Percentiles rank a stretch among this genome's conserved stretches.
Evolutionary conservation across 2,113 vertebrate genomes (phyloP).

Genomic region (Callithrix jacchus): DNA sequence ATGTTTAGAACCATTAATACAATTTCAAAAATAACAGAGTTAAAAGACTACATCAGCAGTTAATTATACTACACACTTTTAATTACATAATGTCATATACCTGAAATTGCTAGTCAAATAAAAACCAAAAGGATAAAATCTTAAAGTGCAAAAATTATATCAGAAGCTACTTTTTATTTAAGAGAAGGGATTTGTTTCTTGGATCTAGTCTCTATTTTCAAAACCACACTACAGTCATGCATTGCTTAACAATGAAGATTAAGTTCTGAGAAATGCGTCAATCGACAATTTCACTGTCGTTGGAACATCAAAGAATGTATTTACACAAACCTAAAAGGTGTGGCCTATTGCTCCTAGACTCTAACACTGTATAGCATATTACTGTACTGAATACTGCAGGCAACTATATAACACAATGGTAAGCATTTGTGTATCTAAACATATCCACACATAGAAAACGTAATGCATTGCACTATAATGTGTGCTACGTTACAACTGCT

Average conservation of each 20-base stretch:
- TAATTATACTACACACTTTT: background rate
- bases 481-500: background rate
- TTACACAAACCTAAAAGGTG: background rate
- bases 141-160: background rate
- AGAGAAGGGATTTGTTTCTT: conserved; percentile 16
- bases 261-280: background rate
- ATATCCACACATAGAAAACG: background rate
- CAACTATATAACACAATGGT: background rate
- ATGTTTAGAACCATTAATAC: background rate
- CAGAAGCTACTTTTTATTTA: conserved; percentile 22
- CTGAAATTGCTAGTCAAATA: conserved; percentile 4
- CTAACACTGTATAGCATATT: background rate
- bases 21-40: background rate
- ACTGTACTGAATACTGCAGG: background rate
- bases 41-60: background rate
- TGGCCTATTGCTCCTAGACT: background rate
- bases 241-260: background rate
- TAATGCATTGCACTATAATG: background rate
- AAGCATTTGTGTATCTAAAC: background rate
- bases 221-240: background rate
- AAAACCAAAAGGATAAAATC: background rate
- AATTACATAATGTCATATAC: conserved; percentile 13
- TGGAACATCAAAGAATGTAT: background rate
- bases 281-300: background rate
- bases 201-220: conserved; percentile 32